Base-by-base conservation (phyloP, 2,797 vertebrate species). In the Micropoecilia bifurca region DNA sequence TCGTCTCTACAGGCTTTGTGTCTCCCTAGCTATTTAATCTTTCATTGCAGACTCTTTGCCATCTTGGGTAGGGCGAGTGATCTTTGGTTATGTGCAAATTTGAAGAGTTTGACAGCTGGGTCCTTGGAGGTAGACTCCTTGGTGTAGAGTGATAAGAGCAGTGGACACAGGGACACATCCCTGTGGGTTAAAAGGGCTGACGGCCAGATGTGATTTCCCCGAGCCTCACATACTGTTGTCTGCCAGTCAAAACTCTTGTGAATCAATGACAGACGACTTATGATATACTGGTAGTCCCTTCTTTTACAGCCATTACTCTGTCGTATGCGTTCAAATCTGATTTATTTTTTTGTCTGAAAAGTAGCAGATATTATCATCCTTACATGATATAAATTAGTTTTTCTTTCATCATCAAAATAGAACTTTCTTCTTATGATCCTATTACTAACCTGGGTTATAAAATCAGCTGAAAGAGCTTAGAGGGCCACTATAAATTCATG, bases 231-330 rank as follows among this genome's bases (percentile, higher is more conserved):
- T 75, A 55, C 68, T 72, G 46, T 61, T 73, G 12, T 48, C 72
- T 73, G 43, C 71, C 36, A 68, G 48, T 55, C 47, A 71, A 30
- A 47, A 55, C 71, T 39, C 77, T 79, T 71, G 68, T 72, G 63
- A 80, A 72, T 36, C 53, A 72, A 20, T 48, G 68, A 71, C 43
- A 76, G 53, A 80, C 2, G 33, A 55, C 43, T 59, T 22, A 14
- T 71, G 36, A 50, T 63, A 48, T 4, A 76, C 20, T 53, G 46
- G 57, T 33, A 6, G 55, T 43, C 43, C n/a, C 43, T 25, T 43
- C 39, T 12, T 6, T 74, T 55, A 39, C 48, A 55, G 33, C 22
- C 33, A 43, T 74, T 57, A 59, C 39, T 28, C n/a, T 75, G 57
- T 61, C 41, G n/a, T 10, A 75, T 47, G 46, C 2, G 8, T 61